A percentile compares a stretch with the other conserved stretches of the same genome.
phyloP scores from a whole-genome alignment of 37 sponge, comb jelly and placozoan species.

The Diacarnus erythraeanus region DNA sequence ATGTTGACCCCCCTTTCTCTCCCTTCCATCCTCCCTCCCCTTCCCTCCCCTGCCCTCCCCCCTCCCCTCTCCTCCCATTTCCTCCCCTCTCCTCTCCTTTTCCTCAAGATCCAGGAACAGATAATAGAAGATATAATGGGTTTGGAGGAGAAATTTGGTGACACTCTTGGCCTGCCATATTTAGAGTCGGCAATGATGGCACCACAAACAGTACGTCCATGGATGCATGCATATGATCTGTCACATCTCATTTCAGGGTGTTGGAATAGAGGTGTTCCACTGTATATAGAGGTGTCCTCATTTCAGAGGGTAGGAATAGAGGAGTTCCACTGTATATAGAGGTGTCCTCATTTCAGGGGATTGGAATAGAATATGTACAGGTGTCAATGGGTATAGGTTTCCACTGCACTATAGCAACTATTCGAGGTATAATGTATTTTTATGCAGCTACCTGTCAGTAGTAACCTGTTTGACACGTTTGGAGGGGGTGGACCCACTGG shows the following conservation, averaged over 20 bases:
- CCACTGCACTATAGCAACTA: no score
- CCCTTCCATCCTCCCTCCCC: not conserved
- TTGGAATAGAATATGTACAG: no score
- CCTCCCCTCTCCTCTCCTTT: not conserved
- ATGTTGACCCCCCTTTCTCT: constrained; percentile 1
- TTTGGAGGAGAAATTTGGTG: constrained; percentile 70
- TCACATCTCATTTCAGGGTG: no score
- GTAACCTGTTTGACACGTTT: constrained; percentile 65
- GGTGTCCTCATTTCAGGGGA: no score
- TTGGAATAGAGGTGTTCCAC: no score
- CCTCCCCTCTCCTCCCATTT: not conserved
- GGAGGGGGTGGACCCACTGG: constrained; percentile 26
- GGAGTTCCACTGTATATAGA: no score
- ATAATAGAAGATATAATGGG: constrained; percentile 69
- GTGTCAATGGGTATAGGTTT: no score
- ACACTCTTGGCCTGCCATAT: constrained; percentile 35
- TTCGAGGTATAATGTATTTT: not conserved
- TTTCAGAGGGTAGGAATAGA: no score
- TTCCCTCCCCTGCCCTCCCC: constrained; percentile 5
- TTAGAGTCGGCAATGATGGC: constrained; percentile 44
- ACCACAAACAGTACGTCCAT: constrained; percentile 69
- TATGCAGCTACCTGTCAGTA: constrained; percentile 54
- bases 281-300: no score
- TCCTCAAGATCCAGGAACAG: constrained; percentile 56
- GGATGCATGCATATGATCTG: no score